Evolutionary conservation across 2,888 invertebrate genomes (phyloP).

Genomic region (Cremastinae sp.): DNA sequence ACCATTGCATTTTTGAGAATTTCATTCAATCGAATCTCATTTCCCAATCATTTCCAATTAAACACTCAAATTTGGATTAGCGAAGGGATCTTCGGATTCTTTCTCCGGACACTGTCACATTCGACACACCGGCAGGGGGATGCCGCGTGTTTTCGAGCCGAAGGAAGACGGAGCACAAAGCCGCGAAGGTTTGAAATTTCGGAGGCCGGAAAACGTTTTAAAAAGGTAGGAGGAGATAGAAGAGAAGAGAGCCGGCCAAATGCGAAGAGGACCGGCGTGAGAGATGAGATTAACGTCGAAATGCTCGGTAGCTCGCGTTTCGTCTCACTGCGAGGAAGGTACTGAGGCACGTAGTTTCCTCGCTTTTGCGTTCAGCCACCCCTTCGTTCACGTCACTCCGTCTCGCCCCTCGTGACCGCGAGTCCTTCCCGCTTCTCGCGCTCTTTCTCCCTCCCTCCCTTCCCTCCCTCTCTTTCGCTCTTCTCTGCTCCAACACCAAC

Average conservation of each 20-base stretch:
- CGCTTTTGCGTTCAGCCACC: conserved; percentile 68
- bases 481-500: conserved; percentile 58
- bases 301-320: conserved; percentile 54
- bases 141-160: neutral
- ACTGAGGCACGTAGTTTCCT: conserved; percentile 72
- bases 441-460: conserved; percentile 25
- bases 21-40: neutral
- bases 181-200: neutral
- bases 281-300: conserved; percentile 48
- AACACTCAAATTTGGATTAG: neutral
- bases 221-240: neutral
- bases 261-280: conserved; percentile 30
- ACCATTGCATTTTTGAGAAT: conserved; percentile 10
- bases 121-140: neutral
- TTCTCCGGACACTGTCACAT: conserved; percentile 26
- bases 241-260: conserved; percentile 38
- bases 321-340: conserved; percentile 70
- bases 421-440: conserved; percentile 50
- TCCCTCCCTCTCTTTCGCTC: conserved; percentile 12
- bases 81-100: conserved; percentile 12
- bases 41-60: neutral
- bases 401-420: conserved; percentile 57
- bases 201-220: neutral
- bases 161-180: neutral
- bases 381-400: conserved; percentile 62